Evolutionary conservation across 1,140 invertebrate genomes (phyloP), one percentile per base, ranked within the genome.

Genomic region (Coelopa frigida): DNA sequence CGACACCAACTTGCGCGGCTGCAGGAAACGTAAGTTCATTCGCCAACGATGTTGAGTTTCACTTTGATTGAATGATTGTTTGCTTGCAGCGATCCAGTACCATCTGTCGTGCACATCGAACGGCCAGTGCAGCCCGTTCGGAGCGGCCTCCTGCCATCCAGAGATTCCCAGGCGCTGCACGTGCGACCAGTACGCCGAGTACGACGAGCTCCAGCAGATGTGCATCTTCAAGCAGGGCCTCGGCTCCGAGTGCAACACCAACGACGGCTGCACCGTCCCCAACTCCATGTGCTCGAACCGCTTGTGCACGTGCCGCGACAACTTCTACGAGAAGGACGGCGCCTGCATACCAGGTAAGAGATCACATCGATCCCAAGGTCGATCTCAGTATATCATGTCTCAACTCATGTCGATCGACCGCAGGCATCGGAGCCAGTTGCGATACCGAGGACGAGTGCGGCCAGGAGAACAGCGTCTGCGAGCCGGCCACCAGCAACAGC

Each of bases 391-490:
- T n/a, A 15, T 6, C 20, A 17, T 40, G 15, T 17, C 38, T 8
- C 23, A 18, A n/a, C 10, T 32, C 4, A 22, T 27, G 47, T 14
- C 29, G 29, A 44, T 39, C 14, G 33, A n/a, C 41, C 43, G 5
- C 44, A 71, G 74, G 65, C 5, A 64, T 75, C 22, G 72, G 71
- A 6, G 70, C 71, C 0, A 54, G 59, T 1, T 75, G 74, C 38
- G 31, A 44, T 0, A 33, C 37, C n/a, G 62, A 73, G 41, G 38
- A 52, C 0, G 73, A 75, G 37, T 76, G 74, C 32, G 41, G 54
- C 0, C 60, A 67, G 0, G 61, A 68, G 0, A 65, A 74, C 38
- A 63, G 72, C 2, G 43, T 41, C 0, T 76, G 74, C 48, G 49
- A 50, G 29, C 50, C 50, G 14, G 26, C 15, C 15, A 58, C 52